phyloP scores from a whole-genome alignment of 2,113 vertebrate genomes.

The Empidonax traillii region DNA sequence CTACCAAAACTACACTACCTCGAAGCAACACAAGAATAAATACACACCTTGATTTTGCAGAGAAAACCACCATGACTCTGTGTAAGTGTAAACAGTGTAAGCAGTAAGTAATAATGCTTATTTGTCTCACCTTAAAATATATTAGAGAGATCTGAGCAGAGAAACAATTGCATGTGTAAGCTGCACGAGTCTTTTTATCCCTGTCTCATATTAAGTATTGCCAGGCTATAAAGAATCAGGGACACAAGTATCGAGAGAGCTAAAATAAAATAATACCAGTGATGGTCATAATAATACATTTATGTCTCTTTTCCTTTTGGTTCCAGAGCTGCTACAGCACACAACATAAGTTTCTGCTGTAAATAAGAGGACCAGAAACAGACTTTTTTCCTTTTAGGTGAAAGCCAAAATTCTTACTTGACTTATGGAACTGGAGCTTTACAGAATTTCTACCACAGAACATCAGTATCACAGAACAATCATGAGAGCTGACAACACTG shows the following conservation, averaged over 20 bases:
- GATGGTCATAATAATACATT: background rate
- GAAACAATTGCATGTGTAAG: background rate
- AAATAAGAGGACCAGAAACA: background rate
- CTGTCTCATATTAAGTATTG: background rate
- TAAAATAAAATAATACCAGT: constrained; percentile 13
- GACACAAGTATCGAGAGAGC: background rate
- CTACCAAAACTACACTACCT: background rate
- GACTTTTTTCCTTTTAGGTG: background rate
- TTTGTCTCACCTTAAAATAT: background rate
- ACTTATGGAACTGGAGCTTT: background rate
- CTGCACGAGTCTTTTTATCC: background rate
- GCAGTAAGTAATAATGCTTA: background rate
- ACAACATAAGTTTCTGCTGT: background rate
- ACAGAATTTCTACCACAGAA: background rate
- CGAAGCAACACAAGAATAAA: background rate
- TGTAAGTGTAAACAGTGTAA: background rate
- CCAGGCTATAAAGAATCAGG: background rate
- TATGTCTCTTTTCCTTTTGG: background rate
- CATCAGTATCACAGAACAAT: background rate
- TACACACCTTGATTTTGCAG: background rate
- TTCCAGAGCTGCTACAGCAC: background rate
- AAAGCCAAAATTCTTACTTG: background rate
- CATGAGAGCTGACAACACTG: background rate
- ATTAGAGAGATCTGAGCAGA: background rate
- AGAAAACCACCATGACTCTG: background rate